A percentile compares a stretch with the other conserved stretches of the same genome.
phyloP scores from a whole-genome alignment of 2,888 invertebrate genomes.

The Sminthurinus aureus region DNA sequence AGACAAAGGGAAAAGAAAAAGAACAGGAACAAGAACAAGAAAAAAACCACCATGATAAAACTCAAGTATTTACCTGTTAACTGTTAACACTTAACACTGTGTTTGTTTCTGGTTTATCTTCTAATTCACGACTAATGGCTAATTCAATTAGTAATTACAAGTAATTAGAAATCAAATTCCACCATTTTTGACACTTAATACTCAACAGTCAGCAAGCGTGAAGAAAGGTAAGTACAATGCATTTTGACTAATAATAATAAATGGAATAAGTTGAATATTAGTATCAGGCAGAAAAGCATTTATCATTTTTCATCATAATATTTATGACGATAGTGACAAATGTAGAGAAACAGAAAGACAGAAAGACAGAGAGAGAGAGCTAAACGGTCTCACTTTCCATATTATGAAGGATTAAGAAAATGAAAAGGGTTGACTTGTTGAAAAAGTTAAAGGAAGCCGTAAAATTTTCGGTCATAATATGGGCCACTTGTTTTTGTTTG shows the following conservation, averaged over 20 bases:
- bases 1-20: too few relatives aligned
- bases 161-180: too few relatives aligned
- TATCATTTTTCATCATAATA: too few relatives aligned
- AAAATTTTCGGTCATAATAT: slow-evolving; percentile 17
- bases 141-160: too few relatives aligned
- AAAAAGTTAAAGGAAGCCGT: slow-evolving; percentile 6
- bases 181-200: neutral
- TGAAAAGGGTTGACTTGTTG: neutral
- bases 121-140: too few relatives aligned
- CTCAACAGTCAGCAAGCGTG: neutral
- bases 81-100: too few relatives aligned
- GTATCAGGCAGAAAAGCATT: neutral
- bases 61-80: too few relatives aligned
- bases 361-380: neutral
- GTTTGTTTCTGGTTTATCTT: too few relatives aligned
- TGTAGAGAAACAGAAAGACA: neutral
- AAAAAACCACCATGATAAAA: too few relatives aligned
- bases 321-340: neutral
- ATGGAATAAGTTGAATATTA: neutral
- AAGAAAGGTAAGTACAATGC: neutral
- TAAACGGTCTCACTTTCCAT: neutral
- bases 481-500: slow-evolving; percentile 8
- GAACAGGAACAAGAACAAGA: too few relatives aligned
- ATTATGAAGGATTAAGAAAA: neutral
- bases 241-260: neutral